Evolutionary conservation across 1,140 invertebrate genomes (phyloP).

Genomic region (Saccostrea echinata): DNA sequence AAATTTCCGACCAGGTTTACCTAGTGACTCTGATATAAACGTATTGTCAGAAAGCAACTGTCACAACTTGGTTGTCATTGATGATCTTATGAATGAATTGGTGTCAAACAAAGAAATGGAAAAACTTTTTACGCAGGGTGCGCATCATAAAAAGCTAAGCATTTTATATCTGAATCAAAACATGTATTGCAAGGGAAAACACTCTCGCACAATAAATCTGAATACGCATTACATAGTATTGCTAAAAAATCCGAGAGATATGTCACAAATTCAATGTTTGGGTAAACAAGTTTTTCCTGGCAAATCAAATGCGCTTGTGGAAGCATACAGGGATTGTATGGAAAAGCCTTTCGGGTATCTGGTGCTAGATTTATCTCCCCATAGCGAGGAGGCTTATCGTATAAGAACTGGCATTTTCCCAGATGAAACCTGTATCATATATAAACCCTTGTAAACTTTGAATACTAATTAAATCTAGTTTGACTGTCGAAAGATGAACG

Average conservation of each 20-base stretch:
- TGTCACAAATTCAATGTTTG: not conserved
- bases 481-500: not conserved
- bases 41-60: not conserved
- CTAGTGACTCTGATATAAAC: no score
- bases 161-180: constrained; percentile 40
- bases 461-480: no score
- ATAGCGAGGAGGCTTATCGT: constrained; percentile 26
- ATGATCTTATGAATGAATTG: no score
- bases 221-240: constrained; percentile 54
- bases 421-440: constrained; percentile 11
- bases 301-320: not conserved
- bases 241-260: constrained; percentile 49
- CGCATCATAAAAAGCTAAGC: constrained; percentile 48
- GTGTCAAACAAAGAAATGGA: no score
- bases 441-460: constrained; percentile 1
- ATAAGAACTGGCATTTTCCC: constrained; percentile 40
- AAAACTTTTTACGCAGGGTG: no score
- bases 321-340: no score
- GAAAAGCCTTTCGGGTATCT: constrained; percentile 32
- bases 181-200: not conserved
- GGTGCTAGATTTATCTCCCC: constrained; percentile 37
- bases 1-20: not conserved
- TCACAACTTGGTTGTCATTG: not conserved
- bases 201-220: constrained; percentile 42
- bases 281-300: constrained; percentile 41